A percentile compares a stretch with the other conserved stretches of the same genome.
These are phyloP conservation scores for Hemistola chrysoprasaria DNA, from an alignment of 2,888 invertebrate species.

Conservation along the genomic window DNA sequence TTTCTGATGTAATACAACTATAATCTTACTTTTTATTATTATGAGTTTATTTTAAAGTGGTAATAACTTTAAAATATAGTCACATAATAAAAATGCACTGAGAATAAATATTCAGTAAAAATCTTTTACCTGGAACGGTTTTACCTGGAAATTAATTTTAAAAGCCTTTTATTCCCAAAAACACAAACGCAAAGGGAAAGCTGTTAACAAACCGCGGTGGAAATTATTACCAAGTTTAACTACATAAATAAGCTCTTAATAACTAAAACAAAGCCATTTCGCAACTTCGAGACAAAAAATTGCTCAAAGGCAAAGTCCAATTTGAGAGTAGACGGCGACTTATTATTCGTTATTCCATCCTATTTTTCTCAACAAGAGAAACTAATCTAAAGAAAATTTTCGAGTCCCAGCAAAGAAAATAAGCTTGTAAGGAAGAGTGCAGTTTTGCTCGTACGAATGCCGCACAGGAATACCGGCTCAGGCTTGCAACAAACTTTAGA, in stretches of 20 bases:
- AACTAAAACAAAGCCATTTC: conserved; percentile 50
- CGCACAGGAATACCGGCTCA: conserved; percentile 61
- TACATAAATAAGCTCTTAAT: conserved; percentile 52
- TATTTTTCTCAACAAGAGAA: conserved; percentile 79
- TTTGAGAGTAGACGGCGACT: conserved; percentile 71
- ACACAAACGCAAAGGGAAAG: conserved; percentile 11
- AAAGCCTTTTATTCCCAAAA: conserved; percentile 27
- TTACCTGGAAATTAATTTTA: conserved; percentile 25
- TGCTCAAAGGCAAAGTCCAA: conserved; percentile 61
- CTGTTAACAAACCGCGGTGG: conserved; percentile 33
- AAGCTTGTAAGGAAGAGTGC: conserved; percentile 79
- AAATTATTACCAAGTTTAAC: conserved; percentile 52
- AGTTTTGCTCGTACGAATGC: conserved; percentile 71
- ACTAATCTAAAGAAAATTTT: conserved; percentile 82
- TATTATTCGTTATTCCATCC: conserved; percentile 73
- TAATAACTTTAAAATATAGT: not conserved
- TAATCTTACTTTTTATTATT: no score
- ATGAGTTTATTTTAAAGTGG: no score
- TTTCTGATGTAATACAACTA: no score
- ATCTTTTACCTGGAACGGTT: conserved; percentile 24
- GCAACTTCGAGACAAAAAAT: conserved; percentile 43
- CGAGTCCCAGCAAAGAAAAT: conserved; percentile 75
- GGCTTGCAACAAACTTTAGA: conserved; percentile 76
- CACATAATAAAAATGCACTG: conserved; percentile 25
- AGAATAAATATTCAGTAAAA: conserved; percentile 29